These are phyloP conservation scores for Melipona bicolor DNA, from an alignment of 2,888 invertebrate genomes.

Conservation along the genomic window DNA sequence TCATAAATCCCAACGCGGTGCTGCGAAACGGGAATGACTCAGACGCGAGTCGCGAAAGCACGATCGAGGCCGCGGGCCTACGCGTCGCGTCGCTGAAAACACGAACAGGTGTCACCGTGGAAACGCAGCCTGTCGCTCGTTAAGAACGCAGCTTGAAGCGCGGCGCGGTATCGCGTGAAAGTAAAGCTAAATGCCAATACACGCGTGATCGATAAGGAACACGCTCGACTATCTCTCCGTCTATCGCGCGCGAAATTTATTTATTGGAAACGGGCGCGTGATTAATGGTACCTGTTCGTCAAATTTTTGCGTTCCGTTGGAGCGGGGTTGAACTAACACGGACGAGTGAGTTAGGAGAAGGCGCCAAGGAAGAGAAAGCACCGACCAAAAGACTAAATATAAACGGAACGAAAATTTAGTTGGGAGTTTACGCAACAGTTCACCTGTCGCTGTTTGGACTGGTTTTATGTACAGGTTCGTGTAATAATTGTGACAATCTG, in stretches of 20 bases:
- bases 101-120: conserved; percentile 52
- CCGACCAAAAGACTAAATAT: background rate
- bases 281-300: background rate
- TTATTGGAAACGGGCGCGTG: conserved; percentile 15
- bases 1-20: conserved; percentile 41
- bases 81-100: conserved; percentile 51
- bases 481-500: no score
- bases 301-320: background rate
- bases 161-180: conserved; percentile 28
- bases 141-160: conserved; percentile 41
- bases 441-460: no score
- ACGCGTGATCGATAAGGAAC: conserved; percentile 30
- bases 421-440: no score
- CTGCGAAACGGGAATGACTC: conserved; percentile 51
- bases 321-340: background rate
- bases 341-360: background rate
- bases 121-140: background rate
- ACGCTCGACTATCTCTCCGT: conserved; percentile 23
- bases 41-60: conserved; percentile 47
- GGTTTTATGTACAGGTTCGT: no score
- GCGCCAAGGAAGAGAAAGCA: background rate
- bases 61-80: conserved; percentile 11
- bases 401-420: background rate
- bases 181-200: conserved; percentile 43
- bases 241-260: conserved; percentile 21